Base-by-base conservation (phyloP, 1,140 invertebrate species). In the Eriosoma lanigerum region DNA sequence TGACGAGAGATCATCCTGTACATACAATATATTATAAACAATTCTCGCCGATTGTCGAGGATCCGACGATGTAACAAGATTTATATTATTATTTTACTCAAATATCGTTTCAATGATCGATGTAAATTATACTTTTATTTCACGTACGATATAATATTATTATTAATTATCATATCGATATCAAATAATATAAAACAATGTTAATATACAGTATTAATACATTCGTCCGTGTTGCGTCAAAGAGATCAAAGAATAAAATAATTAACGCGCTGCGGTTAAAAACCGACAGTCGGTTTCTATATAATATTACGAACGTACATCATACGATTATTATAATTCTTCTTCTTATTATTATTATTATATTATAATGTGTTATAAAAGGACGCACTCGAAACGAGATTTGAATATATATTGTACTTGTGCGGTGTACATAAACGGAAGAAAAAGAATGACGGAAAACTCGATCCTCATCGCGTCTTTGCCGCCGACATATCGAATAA, bases 221-320 rank as follows among this genome's bases (percentile, higher is more conserved):
- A 62, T 26, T 26, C 24, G 29, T 26, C 58, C 24, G 26, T 58
- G 24, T 58, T 29, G 62, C 38, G 62, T 64, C 62, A 64, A 21
- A 64, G 62, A 64, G 62, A 64, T 64, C 62, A 64, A 64, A 64
- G 32, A 64, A 64, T 38, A 24, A 5, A 38, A 15, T n/a, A n/a
- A n/a, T n/a, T n/a, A n/a, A n/a, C n/a, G n/a, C n/a, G n/a, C n/a
- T 24, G 58, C 29, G 1, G 26, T 19, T 29, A 0, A 26, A 58
- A n/a, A n/a, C n/a, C 21, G 56, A 24, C 12, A 24, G 56, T 15
- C 5, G 56, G 56, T 58, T 6, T 21, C 21, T n/a, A n/a, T 58
- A 58, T 58, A 26, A 13, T 58, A 26, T n/a, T 58, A 58, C 56
- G 21, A 58, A 5, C 56, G 56, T 58, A 24, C 24, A 58, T 52